Percentiles rank a stretch among this genome's conserved stretches.
phyloP scores from a whole-genome alignment of 2,113 vertebrate genomes.

The Collichthys lucidus region DNA sequence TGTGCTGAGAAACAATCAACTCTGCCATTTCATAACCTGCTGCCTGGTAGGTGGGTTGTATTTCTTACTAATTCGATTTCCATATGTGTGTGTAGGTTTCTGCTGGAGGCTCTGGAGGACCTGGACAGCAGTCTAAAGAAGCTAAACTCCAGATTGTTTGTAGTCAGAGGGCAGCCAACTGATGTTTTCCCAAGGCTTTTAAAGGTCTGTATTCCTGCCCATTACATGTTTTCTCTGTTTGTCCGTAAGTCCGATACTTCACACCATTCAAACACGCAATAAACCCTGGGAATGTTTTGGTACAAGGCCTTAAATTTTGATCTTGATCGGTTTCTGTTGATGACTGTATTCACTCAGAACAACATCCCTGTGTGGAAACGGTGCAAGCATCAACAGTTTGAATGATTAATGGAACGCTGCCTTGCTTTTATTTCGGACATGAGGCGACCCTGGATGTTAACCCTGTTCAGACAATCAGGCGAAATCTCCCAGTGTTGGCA shows the following conservation, averaged over 20 bases:
- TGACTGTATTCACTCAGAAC: background rate
- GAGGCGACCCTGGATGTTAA: background rate
- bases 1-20: background rate
- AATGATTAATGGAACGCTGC: background rate
- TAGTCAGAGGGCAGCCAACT: constrained; percentile 93
- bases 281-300: background rate
- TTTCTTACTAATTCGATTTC: background rate
- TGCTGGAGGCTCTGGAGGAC: constrained; percentile 95
- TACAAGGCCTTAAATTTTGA: background rate
- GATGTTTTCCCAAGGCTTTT: constrained; percentile 96
- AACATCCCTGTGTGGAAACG: background rate
- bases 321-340: background rate
- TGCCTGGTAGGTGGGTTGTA: background rate
- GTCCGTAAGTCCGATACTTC: background rate
- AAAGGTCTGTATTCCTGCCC: constrained; percentile 85
- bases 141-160: constrained; percentile 94
- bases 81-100: constrained; percentile 84
- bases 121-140: constrained; percentile 94
- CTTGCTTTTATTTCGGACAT: background rate
- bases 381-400: background rate
- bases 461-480: no score
- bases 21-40: background rate
- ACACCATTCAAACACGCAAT: background rate
- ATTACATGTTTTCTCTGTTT: background rate
- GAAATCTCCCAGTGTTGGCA: background rate